Base-by-base conservation (phyloP, 2,797 vertebrate species). In the Falco cherrug region DNA sequence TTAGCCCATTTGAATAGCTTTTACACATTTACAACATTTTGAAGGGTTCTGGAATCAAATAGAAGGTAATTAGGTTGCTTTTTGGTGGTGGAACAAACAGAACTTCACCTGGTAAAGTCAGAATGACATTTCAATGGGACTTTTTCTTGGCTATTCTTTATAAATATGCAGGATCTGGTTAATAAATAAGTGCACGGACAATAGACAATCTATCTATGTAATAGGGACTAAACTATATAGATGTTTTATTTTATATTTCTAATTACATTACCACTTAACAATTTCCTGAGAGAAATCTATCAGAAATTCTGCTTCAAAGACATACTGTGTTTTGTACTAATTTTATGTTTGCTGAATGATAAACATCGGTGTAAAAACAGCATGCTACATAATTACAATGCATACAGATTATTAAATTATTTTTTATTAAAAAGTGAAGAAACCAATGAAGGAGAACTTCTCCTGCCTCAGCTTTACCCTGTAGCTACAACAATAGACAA, bases 51-150 rank as follows among this genome's bases (percentile, higher is more conserved):
- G 57, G 70, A 94, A 81, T 50, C 81, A 60, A 69, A 63, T 28
- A 64, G 33, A n/a, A 84, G 83, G 50, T 95, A 95, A 96, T 94
- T 91, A 97, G 76, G 43, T 84, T 92, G 67, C 75, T 89, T 95
- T 95, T 94, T 0, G 4, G 39, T 1, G 5, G 56, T 59, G 74
- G 84, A 96, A 85, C 80, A 90, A 95, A 96, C 76, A 95, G 82
- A 96, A 93, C 69, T 91, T 96, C 67, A 89, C 61, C 64, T 54
- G 25, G 41, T 69, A 75, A 96, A 95, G 89, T 91, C 93, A 94
- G 48, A 95, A 86, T 80, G 94, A 91, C 84, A 93, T 94, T 94
- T 96, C 75, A 94, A 63, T 65, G 37, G 71, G 80, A 78, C 50
- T 37, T 80, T 80, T 89, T 73, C 68, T 93, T 70, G 73, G 24